A percentile compares a stretch with the other conserved stretches of the same genome.
These are phyloP conservation scores for Toxotes lorentzi DNA, from an alignment of 2,797 vertebrate species.

Conservation along the genomic window DNA sequence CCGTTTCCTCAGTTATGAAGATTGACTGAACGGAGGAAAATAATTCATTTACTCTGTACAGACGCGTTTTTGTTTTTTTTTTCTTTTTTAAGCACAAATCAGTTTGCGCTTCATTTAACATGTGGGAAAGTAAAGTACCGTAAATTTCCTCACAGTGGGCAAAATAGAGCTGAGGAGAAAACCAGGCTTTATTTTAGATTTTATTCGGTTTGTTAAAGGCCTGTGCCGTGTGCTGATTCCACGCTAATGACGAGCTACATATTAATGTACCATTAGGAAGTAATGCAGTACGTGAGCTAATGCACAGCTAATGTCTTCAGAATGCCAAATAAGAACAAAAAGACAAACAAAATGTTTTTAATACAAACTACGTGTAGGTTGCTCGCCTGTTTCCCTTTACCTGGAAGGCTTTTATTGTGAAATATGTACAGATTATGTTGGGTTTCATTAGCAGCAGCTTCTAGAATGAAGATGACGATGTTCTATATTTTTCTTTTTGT, in stretches of 20 bases:
- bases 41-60: constrained; percentile 14
- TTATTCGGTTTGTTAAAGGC: background rate
- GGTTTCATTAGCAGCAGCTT: background rate
- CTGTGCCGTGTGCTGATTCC: background rate
- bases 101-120: constrained; percentile 8
- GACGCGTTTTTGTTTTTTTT: constrained; percentile 14
- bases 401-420: constrained; percentile 12
- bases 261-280: no score
- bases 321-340: no score
- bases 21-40: constrained; percentile 56
- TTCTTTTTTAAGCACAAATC: background rate
- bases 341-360: no score
- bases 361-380: no score
- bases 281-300: no score
- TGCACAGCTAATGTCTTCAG: no score
- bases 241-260: background rate
- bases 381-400: background rate
- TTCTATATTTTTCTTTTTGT: background rate
- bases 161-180: background rate
- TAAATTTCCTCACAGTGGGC: constrained; percentile 35
- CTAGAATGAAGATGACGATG: background rate
- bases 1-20: constrained; percentile 67
- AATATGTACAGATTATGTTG: background rate
- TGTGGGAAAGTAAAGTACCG: constrained; percentile 19
- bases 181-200: background rate